A percentile compares a stretch with the other conserved stretches of the same genome.
Evolutionary conservation across 2,888 invertebrate species (phyloP).

Genomic region (Nemotelus pantherinus): DNA sequence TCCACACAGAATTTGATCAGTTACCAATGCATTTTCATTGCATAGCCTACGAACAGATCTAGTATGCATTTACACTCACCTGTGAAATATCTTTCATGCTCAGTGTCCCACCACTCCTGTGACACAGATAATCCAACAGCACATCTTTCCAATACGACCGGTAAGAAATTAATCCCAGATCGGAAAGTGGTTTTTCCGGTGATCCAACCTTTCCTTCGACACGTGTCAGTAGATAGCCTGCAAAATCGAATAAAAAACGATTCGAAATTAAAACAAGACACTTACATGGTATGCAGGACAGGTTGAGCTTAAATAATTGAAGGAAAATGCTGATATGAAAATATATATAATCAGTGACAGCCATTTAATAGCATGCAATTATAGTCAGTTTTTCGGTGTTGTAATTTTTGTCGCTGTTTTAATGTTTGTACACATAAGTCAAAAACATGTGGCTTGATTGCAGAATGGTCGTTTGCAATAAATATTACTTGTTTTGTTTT

Average conservation of each 20-base stretch:
- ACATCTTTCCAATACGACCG: slow-evolving; percentile 99
- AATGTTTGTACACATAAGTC: too few species aligned
- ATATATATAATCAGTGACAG: not conserved
- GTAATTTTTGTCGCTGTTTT: too few species aligned
- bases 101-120: slow-evolving; percentile 86
- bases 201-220: slow-evolving; percentile 99
- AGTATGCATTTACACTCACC: slow-evolving; percentile 53
- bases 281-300: not conserved
- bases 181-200: slow-evolving; percentile 97
- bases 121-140: slow-evolving; percentile 88
- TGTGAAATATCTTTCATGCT: slow-evolving; percentile 86
- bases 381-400: too few species aligned
- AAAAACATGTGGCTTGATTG: not conserved
- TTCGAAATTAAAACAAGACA: slow-evolving; percentile 6
- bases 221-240: slow-evolving; percentile 95
- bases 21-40: too few species aligned
- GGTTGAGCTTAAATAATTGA: slow-evolving; percentile 18
- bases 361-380: too few species aligned
- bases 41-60: too few species aligned
- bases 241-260: slow-evolving; percentile 34
- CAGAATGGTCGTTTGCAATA: too few species aligned
- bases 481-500: too few species aligned
- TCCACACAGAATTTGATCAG: too few species aligned
- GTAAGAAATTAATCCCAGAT: slow-evolving; percentile 96
- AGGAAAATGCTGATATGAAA: not conserved